phyloP scores from a whole-genome alignment of 2,113 vertebrate genomes.

The Aptenodytes forsteri region DNA sequence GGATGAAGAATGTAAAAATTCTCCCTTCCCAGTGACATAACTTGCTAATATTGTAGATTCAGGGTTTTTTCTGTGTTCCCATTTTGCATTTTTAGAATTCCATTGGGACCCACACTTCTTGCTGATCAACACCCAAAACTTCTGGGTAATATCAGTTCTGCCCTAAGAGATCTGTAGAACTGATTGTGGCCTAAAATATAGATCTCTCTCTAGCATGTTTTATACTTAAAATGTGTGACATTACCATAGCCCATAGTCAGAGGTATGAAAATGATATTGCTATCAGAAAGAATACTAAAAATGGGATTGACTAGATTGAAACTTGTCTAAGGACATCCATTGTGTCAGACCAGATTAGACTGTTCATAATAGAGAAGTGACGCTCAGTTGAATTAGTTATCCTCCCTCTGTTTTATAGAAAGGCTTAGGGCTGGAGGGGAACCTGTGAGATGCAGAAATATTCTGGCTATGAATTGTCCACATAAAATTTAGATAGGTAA shows the following conservation, averaged over 20 bases:
- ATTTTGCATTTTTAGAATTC: neutral
- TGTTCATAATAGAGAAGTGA: neutral
- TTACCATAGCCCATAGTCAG: neutral
- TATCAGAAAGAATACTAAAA: neutral
- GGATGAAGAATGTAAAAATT: neutral
- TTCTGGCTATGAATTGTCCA: neutral
- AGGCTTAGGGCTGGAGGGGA: neutral
- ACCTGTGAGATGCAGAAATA: neutral
- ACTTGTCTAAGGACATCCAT: neutral
- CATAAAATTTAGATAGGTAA: neutral
- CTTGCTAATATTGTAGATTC: neutral
- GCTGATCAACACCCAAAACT: neutral
- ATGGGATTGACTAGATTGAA: neutral
- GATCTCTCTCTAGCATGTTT: neutral
- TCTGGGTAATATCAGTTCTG: neutral
- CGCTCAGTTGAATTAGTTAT: neutral
- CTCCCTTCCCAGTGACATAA: neutral
- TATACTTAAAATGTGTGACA: neutral
- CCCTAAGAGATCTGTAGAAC: neutral
- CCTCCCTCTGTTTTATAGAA: neutral
- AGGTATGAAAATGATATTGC: neutral
- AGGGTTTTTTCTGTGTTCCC: neutral
- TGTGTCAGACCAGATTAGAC: neutral
- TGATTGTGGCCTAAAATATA: neutral
- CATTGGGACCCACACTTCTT: neutral